Conservation (phyloP, 2,797 vertebrate species). For the Gymnothorax reevesii region DNA sequence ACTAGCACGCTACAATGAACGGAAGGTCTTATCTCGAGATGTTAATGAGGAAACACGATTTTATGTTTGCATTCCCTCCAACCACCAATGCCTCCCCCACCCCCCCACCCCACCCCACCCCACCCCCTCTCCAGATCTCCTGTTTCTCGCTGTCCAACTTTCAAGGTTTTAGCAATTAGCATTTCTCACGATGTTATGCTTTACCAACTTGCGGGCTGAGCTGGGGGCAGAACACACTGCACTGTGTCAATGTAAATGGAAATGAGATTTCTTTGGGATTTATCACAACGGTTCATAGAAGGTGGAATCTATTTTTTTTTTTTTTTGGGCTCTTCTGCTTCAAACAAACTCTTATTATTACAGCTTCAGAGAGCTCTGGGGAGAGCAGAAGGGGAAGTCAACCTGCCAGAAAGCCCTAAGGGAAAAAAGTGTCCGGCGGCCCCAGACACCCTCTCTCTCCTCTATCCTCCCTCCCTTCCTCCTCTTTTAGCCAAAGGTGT, state of each 20-base stretch:
- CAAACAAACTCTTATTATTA: conserved; percentile 66
- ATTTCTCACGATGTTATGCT: conserved; percentile 53
- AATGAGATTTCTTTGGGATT: conserved; percentile 53
- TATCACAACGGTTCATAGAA: conserved; percentile 50
- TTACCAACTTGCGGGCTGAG: conserved; percentile 46
- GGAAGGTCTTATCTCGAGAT: conserved; percentile 59
- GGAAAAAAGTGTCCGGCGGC: conserved; percentile 55
- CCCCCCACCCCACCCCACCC: too few relatives aligned
- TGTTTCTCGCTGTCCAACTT: conserved; percentile 32
- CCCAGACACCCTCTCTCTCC: conserved; percentile 55
- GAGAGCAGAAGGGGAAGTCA: conserved; percentile 60
- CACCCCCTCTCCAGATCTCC: conserved; percentile 8
- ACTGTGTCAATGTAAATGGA: conserved; percentile 45
- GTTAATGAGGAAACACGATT: conserved; percentile 68
- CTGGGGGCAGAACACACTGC: conserved; percentile 29
- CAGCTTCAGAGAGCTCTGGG: conserved; percentile 60
- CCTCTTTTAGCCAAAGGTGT: conserved; percentile 61
- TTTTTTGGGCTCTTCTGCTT: conserved; percentile 44
- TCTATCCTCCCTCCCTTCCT: not conserved
- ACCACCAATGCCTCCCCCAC: not conserved
- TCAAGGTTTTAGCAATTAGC: conserved; percentile 57
- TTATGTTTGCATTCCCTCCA: conserved; percentile 61
- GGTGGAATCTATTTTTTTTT: conserved; percentile 45
- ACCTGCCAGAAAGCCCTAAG: conserved; percentile 54
- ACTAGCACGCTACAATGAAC: conserved; percentile 59